phyloP scores from a whole-genome alignment of 2,113 vertebrate genomes.

The Lycocorax pyrrhopterus region DNA sequence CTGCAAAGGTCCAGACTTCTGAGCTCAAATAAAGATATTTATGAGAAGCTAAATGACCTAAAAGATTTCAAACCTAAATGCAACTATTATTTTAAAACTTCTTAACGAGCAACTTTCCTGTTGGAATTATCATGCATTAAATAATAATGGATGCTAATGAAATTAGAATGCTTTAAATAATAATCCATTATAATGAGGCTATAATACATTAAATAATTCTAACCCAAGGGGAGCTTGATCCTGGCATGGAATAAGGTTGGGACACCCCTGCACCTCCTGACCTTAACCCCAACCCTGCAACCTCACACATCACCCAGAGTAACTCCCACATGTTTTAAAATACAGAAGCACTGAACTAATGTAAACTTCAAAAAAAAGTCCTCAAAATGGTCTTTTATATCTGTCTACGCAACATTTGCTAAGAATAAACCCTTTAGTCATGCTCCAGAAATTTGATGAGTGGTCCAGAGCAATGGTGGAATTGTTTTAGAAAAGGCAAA shows the following conservation, averaged over 20 bases:
- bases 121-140: neutral
- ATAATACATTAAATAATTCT: neutral
- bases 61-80: neutral
- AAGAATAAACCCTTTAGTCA: slow-evolving; percentile 52
- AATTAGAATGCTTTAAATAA: neutral
- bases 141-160: neutral
- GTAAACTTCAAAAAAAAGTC: neutral
- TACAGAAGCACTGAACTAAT: neutral
- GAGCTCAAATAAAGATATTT: neutral
- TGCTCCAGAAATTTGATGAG: slow-evolving; percentile 21
- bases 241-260: neutral
- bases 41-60: neutral
- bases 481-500: slow-evolving; percentile 12
- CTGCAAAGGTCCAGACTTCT: neutral
- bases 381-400: neutral
- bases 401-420: neutral
- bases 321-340: neutral
- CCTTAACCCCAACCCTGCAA: neutral
- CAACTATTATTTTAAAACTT: neutral
- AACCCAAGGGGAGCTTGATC: neutral
- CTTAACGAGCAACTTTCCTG: neutral
- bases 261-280: neutral
- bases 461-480: slow-evolving; percentile 11
- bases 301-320: neutral
- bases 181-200: neutral